Percentiles rank a stretch among this genome's conserved stretches.
These are phyloP conservation scores for Saccostrea cuccullata DNA, from an alignment of 1,140 invertebrate species.

Conservation along the genomic window DNA sequence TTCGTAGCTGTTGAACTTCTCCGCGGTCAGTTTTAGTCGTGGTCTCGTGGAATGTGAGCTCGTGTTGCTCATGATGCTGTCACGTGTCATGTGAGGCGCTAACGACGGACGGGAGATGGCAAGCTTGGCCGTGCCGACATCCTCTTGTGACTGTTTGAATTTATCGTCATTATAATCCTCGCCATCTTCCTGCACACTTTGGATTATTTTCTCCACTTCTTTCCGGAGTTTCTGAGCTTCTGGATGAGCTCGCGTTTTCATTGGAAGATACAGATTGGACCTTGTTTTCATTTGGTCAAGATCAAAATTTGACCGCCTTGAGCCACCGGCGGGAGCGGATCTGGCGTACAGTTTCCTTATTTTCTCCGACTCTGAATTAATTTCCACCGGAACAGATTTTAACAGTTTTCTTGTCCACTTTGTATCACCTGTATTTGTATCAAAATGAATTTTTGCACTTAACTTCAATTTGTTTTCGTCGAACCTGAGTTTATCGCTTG, in stretches of 20 bases:
- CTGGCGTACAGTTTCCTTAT: conserved; percentile 64
- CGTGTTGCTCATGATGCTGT: conserved; percentile 26
- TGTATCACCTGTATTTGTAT: conserved; percentile 65
- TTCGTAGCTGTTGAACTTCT: conserved; percentile 64
- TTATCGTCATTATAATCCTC: conserved; percentile 58
- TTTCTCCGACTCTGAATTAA: conserved; percentile 72
- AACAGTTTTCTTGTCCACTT: conserved; percentile 61
- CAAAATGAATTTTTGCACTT: conserved; percentile 71
- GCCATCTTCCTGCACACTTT: conserved; percentile 63
- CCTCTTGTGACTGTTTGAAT: conserved; percentile 5
- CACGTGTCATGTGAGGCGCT: conserved; percentile 20
- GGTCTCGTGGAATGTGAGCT: conserved; percentile 12
- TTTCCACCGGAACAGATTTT: conserved; percentile 54
- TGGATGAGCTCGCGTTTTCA: conserved; percentile 67
- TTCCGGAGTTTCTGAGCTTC: conserved; percentile 68
- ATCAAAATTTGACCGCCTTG: conserved; percentile 55
- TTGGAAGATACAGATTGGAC: conserved; percentile 69
- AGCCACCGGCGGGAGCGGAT: conserved; percentile 68
- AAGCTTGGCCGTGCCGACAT: conserved; percentile 37
- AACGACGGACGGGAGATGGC: background rate
- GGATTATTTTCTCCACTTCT: conserved; percentile 71
- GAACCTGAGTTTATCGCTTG: conserved; percentile 60
- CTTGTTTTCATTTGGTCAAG: conserved; percentile 60
- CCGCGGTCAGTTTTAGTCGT: conserved; percentile 51
- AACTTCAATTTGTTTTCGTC: conserved; percentile 67